Base-by-base conservation (phyloP, 30 jellyfish, hydroid and myxozoan species). In the Chironex yamaguchii region DNA sequence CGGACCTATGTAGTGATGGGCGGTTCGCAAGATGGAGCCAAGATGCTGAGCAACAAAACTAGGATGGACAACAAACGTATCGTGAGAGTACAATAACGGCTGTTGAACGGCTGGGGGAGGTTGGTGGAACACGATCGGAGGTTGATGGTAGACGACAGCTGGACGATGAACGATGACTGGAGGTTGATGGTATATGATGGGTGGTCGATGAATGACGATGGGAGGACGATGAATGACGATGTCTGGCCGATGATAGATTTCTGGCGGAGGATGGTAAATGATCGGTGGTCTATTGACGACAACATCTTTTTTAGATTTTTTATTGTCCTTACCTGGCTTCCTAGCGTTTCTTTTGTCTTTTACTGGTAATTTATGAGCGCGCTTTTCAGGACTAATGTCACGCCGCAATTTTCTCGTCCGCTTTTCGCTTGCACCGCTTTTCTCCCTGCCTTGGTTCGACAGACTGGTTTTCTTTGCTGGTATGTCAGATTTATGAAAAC, bases 241-340 rank as follows among this genome's bases (percentile, higher is more conserved):
- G 29, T 91, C 97, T 50, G 98, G 98, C 49, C 98, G 70, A 69
- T 93, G 98, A 71, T 93, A 93, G 6, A 93, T 87, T 78, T 92
- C 98, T 3, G 98, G 98, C 21, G 98, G 98, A 26, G 98, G 98
- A 67, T 92, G 98, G 75, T 92, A 92, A 62, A 92, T 92, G 29
- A 92, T 92, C 21, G 98, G 98, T 0, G 98, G 98, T 53, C 98
- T 89, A 52, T 92, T 92, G 36, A 92, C 98, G 34, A 92, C 97
- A 28, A 92, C 98, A 75, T 92, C 98, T 66, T 92, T 92, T 64
- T 92, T 92, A 30, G 96, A 77, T 50, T 96, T 94, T 63, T 92
- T 92, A 34, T 87, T 87, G 74, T 91, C 98, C 73, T 79, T 89
- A n/a, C 30, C 66, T 62, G 66, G 51, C 28, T 49, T 65, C 6